phyloP scores from a whole-genome alignment of 1,140 invertebrate species.

The Pectinophora gossypiella region DNA sequence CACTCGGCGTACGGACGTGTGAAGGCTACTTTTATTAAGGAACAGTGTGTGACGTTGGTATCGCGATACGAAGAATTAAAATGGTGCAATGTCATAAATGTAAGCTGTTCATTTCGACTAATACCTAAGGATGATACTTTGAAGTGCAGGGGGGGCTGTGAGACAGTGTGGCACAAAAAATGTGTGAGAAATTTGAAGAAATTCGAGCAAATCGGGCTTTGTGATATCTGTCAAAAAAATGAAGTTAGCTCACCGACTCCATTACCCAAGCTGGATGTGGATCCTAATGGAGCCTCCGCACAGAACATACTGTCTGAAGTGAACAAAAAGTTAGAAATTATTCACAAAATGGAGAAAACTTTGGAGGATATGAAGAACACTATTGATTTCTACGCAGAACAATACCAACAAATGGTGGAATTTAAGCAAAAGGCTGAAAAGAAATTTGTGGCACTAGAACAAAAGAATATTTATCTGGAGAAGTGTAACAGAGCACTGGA shows the following conservation, averaged over 20 bases:
- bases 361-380: slow-evolving; percentile 1
- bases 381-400: slow-evolving; percentile 4
- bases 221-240: neutral
- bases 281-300: neutral
- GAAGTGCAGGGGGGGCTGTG: slow-evolving; percentile 2
- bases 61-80: neutral
- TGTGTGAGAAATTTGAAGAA: slow-evolving; percentile 1
- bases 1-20: slow-evolving; percentile 7
- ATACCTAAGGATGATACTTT: slow-evolving; percentile 3
- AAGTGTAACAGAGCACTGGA: slow-evolving; percentile 11
- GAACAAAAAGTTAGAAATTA: slow-evolving; percentile 3
- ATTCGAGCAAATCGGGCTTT: neutral
- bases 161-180: slow-evolving; percentile 1
- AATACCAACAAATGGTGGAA: slow-evolving; percentile 5
- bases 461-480: slow-evolving; percentile 9
- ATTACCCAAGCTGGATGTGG: neutral
- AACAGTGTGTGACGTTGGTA: too few species aligned
- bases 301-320: neutral
- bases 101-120: slow-evolving; percentile 2
- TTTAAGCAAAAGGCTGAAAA: slow-evolving; percentile 4
- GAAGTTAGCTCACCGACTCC: neutral
- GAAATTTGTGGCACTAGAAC: neutral
- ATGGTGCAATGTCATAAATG: slow-evolving; percentile 1
- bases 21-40: neutral
- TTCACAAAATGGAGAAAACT: neutral